These are phyloP conservation scores for Entosphenus tridentatus DNA, from an alignment of 2,113 vertebrate species.

Conservation along the genomic window DNA sequence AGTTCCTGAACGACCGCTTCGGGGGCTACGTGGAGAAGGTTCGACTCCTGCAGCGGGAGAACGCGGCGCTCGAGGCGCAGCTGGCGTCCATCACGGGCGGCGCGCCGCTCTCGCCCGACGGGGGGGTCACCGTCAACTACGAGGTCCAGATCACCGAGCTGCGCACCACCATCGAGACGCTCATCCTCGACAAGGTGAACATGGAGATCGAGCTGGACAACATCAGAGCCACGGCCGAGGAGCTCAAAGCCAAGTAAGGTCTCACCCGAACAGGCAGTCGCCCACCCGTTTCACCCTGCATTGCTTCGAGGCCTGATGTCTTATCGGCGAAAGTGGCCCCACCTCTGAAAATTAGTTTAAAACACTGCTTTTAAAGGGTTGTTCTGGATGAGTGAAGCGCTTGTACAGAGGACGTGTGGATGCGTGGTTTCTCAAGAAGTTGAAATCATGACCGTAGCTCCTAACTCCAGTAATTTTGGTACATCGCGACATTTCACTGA, in stretches of 20 bases:
- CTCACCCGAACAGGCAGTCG: background rate
- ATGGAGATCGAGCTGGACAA: constrained; percentile 22
- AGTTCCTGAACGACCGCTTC: constrained; percentile 20
- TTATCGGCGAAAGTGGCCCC: no score
- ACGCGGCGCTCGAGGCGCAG: constrained; percentile 18
- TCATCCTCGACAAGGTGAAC: constrained; percentile 20
- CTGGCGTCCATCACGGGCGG: constrained; percentile 21
- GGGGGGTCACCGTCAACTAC: constrained; percentile 14
- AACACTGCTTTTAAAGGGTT: no score
- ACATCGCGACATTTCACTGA: background rate
- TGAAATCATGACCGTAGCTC: no score
- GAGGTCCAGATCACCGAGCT: constrained; percentile 20
- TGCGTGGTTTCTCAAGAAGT: no score
- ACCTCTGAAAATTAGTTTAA: no score
- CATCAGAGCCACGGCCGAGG: constrained; percentile 19
- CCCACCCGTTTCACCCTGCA: no score
- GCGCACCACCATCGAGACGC: constrained; percentile 16
- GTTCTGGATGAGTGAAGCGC: no score
- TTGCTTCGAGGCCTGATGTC: no score
- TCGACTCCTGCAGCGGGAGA: constrained; percentile 18
- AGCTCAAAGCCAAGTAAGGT: constrained; percentile 22
- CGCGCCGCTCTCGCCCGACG: constrained; percentile 14
- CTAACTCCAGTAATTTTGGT: no score
- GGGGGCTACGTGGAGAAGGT: constrained; percentile 19
- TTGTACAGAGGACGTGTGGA: no score